Base-by-base conservation (phyloP, 2,113 vertebrate genomes). In the Rhinopomastus cyanomelas region DNA sequence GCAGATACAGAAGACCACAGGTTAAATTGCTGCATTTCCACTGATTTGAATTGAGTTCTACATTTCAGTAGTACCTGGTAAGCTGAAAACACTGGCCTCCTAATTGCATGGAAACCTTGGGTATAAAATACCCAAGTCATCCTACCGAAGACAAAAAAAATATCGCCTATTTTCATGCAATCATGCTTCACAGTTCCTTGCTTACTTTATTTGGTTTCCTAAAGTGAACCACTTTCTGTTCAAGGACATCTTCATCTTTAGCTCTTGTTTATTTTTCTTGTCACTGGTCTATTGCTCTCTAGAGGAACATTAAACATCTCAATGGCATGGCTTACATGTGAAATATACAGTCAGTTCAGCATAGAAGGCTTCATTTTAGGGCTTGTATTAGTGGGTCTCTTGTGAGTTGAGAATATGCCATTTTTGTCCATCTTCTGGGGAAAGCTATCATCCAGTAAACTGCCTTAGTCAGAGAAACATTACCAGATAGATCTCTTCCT, bases 211-310 rank as follows among this genome's bases (percentile, higher is more conserved):
- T 91, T 21, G 78, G 65, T 84, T 96, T 92, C 85, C 84, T 94
- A 88, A 95, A 94, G 85, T 81, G 78, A 93, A 94, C 85, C 83
- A 92, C 91, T 96, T 93, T 90, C 16, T 6, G 94, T 90, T 96
- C 95, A 96, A 95, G 96, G 95, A 91, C 93, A 91, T 95, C 92
- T 96, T 94, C 89, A 88, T 96, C 94, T 92, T 86, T 92, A 92
- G 91, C 64, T 93, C 88, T 95, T 96, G 95, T 96, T 96, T 96
- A 95, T 94, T 96, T 96, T 96, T 96, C 95, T 96, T 95, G 93
- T 96, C 95, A 95, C 83, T 94, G 80, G 95, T 91, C 94, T 94
- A 96, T 91, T 92, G 94, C 82, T 90, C 95, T 94, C 93, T 3
- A 3, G 91, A 94, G 95, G 71, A 94, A 74, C 89, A 95, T 96